Percentiles rank a stretch among this genome's conserved stretches.
Conservation (phyloP, 2,888 invertebrate genomes). For the Anagyrus pseudococci region DNA sequence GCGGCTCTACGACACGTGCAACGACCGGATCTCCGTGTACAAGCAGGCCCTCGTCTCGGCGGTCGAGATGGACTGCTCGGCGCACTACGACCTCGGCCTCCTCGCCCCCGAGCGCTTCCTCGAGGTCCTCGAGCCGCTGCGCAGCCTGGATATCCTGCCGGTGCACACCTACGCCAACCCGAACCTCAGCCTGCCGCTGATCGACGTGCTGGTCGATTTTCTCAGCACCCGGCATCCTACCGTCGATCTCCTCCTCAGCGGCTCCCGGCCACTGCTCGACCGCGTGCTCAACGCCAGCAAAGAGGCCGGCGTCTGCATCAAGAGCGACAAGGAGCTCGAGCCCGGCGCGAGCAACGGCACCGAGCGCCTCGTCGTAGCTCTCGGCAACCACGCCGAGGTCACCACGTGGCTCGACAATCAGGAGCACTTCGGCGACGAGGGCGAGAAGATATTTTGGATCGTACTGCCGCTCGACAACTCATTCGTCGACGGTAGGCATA, state of each 20-base stretch:
- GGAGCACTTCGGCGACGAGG: slow-evolving; percentile 28
- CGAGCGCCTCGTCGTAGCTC: slow-evolving; percentile 47
- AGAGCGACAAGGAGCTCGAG: slow-evolving; percentile 39
- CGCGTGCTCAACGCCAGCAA: slow-evolving; percentile 47
- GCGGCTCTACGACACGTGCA: slow-evolving; percentile 57
- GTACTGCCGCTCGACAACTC: slow-evolving; percentile 51
- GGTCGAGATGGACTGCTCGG: slow-evolving; percentile 50
- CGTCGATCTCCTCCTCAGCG: slow-evolving; percentile 50
- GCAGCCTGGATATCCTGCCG: slow-evolving; percentile 49
- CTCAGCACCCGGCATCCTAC: slow-evolving; percentile 48
- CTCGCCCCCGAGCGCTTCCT: slow-evolving; percentile 49
- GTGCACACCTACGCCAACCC: slow-evolving; percentile 49
- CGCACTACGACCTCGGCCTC: slow-evolving; percentile 53
- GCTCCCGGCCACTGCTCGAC: slow-evolving; percentile 41
- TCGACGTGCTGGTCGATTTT: slow-evolving; percentile 51
- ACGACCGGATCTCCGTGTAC: slow-evolving; percentile 52
- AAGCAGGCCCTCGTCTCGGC: slow-evolving; percentile 51
- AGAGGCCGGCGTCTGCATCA: slow-evolving; percentile 54
- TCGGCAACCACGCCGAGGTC: slow-evolving; percentile 47
- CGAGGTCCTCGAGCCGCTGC: slow-evolving; percentile 48
- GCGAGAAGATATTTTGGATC: slow-evolving; percentile 50
- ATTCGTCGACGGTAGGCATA: slow-evolving; percentile 51
- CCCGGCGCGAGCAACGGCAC: slow-evolving; percentile 42
- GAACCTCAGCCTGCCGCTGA: slow-evolving; percentile 49
- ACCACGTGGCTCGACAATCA: slow-evolving; percentile 49